These are phyloP conservation scores for Bucco capensis DNA, from an alignment of 2,113 vertebrate species.

Conservation along the genomic window DNA sequence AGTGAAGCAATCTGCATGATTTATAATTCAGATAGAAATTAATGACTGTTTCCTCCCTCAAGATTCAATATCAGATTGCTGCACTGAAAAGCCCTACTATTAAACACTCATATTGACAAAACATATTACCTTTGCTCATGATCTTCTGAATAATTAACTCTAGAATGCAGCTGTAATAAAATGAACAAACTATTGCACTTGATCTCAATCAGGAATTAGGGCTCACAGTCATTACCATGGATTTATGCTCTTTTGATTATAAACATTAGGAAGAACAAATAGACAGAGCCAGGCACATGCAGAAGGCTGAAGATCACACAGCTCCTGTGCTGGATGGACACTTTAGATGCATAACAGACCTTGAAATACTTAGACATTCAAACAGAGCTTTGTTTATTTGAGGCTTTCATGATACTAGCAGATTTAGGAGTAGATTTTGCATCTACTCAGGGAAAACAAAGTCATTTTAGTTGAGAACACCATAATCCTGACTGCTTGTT, in stretches of 20 bases:
- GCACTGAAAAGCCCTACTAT: background rate
- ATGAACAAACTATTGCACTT: background rate
- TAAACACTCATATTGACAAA: slow-evolving; percentile 11
- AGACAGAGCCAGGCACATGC: background rate
- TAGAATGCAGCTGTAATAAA: background rate
- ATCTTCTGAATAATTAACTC: slow-evolving; percentile 38
- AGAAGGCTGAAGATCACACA: background rate
- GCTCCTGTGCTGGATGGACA: background rate
- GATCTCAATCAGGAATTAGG: slow-evolving; percentile 1
- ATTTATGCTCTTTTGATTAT: slow-evolving; percentile 6
- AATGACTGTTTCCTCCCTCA: background rate
- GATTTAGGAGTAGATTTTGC: background rate
- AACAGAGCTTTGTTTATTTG: background rate
- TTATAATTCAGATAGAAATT: background rate
- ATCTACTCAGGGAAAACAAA: background rate
- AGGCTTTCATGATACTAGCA: background rate
- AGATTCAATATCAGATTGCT: background rate
- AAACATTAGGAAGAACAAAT: background rate
- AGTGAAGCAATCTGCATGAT: background rate
- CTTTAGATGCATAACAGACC: background rate
- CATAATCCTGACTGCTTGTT: background rate
- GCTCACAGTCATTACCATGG: background rate
- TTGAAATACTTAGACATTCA: background rate
- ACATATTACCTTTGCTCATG: background rate
- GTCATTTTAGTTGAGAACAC: background rate